Evolutionary conservation across 2,888 invertebrate genomes (phyloP).

Genomic region (Nycteola revayana): DNA sequence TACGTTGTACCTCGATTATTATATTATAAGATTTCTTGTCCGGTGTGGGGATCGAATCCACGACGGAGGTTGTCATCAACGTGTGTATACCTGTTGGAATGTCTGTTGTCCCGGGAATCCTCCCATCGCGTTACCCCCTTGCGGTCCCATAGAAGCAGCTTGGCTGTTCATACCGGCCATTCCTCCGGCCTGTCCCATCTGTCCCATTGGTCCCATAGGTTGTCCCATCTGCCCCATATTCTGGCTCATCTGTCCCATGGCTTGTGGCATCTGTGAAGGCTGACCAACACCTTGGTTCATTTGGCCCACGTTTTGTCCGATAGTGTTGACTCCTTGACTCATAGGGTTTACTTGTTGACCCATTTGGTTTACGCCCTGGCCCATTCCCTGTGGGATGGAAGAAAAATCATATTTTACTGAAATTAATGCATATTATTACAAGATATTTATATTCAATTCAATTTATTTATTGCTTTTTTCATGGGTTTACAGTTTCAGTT

Average conservation of each 20-base stretch:
- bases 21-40: too few relatives aligned
- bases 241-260: conserved; percentile 72
- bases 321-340: conserved; percentile 68
- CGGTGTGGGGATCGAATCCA: too few relatives aligned
- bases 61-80: too few relatives aligned
- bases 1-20: too few relatives aligned
- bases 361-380: conserved; percentile 75
- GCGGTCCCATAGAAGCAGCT: conserved; percentile 73
- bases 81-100: conserved; percentile 76
- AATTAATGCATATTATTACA: too few relatives aligned
- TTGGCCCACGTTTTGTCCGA: conserved; percentile 71
- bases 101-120: conserved; percentile 79
- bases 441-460: too few relatives aligned
- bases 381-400: conserved; percentile 78
- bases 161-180: conserved; percentile 78
- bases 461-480: too few relatives aligned
- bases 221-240: conserved; percentile 75
- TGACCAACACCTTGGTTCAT: conserved; percentile 77
- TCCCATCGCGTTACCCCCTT: conserved; percentile 72
- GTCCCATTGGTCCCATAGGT: conserved; percentile 80
- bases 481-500: too few relatives aligned
- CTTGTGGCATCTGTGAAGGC: conserved; percentile 66
- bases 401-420: too few relatives aligned
- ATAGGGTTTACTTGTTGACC: conserved; percentile 75
- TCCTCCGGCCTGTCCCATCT: conserved; percentile 72